Evolutionary conservation across 2,888 invertebrate species (phyloP).

Genomic region (Cephus pygmeus): DNA sequence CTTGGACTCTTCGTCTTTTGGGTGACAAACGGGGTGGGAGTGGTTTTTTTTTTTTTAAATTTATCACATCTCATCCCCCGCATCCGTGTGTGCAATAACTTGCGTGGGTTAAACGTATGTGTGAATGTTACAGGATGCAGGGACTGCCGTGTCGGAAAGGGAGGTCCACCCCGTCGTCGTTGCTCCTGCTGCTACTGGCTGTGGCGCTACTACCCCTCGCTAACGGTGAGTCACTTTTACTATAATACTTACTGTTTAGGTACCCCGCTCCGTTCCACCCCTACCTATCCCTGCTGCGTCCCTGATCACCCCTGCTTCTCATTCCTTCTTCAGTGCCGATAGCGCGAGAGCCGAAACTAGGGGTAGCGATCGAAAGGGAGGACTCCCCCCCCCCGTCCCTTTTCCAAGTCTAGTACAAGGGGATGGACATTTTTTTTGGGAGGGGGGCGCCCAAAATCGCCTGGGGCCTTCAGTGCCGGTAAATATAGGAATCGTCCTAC

Average conservation of each 20-base stretch:
- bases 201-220: slow-evolving; percentile 47
- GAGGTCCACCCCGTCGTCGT: slow-evolving; percentile 50
- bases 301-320: too few relatives aligned
- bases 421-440: slow-evolving; percentile 34
- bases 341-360: neutral
- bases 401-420: neutral
- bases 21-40: too few relatives aligned
- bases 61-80: too few relatives aligned
- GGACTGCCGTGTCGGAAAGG: slow-evolving; percentile 47
- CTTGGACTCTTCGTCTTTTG: too few relatives aligned
- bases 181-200: slow-evolving; percentile 47
- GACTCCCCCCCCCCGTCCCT: neutral
- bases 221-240: slow-evolving; percentile 60
- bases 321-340: too few relatives aligned
- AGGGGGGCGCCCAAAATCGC: slow-evolving; percentile 25
- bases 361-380: neutral
- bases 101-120: slow-evolving; percentile 24
- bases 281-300: too few relatives aligned
- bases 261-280: neutral
- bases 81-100: neutral
- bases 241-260: slow-evolving; percentile 31
- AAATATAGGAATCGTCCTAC: neutral
- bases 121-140: slow-evolving; percentile 57
- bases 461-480: neutral
- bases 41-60: too few relatives aligned